phyloP scores from a whole-genome alignment of 2,888 invertebrate genomes.

The Ligdia adustata region DNA sequence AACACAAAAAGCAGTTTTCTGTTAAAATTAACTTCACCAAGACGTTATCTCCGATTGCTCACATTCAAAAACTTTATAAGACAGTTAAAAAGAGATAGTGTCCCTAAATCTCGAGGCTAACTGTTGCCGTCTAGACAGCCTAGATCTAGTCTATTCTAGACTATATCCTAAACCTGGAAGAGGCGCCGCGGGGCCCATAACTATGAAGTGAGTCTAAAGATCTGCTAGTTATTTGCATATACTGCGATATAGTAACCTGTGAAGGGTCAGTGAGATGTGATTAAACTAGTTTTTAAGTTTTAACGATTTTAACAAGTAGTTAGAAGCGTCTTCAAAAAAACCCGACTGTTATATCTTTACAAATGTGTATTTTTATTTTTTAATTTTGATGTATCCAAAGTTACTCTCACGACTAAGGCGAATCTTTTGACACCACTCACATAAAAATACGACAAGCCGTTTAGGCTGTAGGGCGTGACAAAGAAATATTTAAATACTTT shows the following conservation, averaged over 20 bases:
- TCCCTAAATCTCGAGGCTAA: constrained; percentile 2
- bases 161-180: constrained; percentile 22
- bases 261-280: no score
- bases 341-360: no score
- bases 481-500: no score
- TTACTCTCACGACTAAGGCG: no score
- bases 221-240: constrained; percentile 66
- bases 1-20: not conserved
- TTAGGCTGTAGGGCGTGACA: no score
- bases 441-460: no score
- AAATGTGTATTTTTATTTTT: no score
- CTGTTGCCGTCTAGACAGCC: constrained; percentile 16
- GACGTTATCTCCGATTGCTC: not conserved
- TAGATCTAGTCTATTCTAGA: constrained; percentile 8
- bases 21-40: not conserved
- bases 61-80: not conserved
- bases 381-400: no score
- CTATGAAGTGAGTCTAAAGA: constrained; percentile 58
- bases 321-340: no score
- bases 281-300: no score
- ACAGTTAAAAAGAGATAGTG: constrained; percentile 1
- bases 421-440: no score
- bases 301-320: no score
- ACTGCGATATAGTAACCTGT: constrained; percentile 42
- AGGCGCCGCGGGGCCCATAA: constrained; percentile 59